phyloP scores from a whole-genome alignment of 2,113 vertebrate species.

The Empidonax traillii region DNA sequence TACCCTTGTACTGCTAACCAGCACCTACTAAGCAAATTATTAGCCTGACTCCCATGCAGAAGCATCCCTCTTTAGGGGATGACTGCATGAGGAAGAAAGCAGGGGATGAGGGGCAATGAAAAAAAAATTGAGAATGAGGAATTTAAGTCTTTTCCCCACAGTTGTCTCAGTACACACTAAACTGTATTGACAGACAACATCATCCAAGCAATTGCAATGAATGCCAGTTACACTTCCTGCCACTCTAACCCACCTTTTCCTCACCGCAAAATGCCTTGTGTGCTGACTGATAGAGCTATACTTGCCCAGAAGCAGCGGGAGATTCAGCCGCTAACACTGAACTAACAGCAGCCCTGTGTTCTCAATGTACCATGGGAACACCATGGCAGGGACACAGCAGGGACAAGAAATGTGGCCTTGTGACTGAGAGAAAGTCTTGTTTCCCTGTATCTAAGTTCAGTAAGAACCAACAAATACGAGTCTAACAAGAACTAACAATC shows the following conservation, averaged over 20 bases:
- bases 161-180: background rate
- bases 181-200: background rate
- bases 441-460: background rate
- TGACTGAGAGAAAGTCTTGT: background rate
- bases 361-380: background rate
- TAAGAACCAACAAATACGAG: background rate
- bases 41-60: background rate
- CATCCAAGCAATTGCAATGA: background rate
- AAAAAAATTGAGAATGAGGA: background rate
- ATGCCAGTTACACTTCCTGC: background rate
- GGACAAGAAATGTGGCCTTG: background rate
- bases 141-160: background rate
- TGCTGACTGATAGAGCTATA: background rate
- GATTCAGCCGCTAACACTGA: background rate
- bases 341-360: background rate
- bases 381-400: background rate
- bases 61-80: background rate
- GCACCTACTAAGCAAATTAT: background rate
- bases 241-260: background rate
- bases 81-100: background rate
- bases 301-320: background rate
- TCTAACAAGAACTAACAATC: background rate
- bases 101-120: rapidly evolving
- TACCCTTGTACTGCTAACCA: background rate
- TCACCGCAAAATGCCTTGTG: rapidly evolving